A percentile compares a stretch with the other conserved stretches of the same genome.
These are phyloP conservation scores for Axea sp. DNA, from an alignment of 2,888 invertebrate species.

Conservation along the genomic window DNA sequence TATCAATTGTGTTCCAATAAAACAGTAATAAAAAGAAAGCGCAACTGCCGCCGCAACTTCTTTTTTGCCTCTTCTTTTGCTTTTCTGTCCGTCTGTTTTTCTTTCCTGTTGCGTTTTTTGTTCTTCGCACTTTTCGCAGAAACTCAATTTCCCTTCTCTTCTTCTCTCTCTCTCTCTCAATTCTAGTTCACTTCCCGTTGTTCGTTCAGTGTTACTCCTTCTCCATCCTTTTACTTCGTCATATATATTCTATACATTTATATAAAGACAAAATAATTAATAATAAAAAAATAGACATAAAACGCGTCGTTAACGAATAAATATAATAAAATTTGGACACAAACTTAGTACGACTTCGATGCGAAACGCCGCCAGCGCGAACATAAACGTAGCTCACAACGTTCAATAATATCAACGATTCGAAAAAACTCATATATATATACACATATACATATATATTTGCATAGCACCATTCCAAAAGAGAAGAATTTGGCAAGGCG, in stretches of 20 bases:
- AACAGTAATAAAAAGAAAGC: constrained; percentile 58
- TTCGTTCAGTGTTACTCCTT: constrained; percentile 50
- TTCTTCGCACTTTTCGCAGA: constrained; percentile 39
- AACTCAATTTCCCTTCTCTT: constrained; percentile 25
- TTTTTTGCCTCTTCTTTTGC: constrained; percentile 34
- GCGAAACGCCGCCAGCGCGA: constrained; percentile 58
- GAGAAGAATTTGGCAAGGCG: constrained; percentile 49
- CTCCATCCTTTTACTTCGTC: constrained; percentile 37
- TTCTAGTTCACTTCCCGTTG: constrained; percentile 12
- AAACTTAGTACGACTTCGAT: constrained; percentile 65
- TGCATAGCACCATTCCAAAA: constrained; percentile 57
- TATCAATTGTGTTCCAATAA: constrained; percentile 54
- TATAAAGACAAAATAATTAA: constrained; percentile 59
- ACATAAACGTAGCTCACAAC: constrained; percentile 46
- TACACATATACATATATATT: constrained; percentile 11
- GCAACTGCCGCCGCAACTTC: constrained; percentile 57
- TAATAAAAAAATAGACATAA: constrained; percentile 61
- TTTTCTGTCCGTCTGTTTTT: constrained; percentile 8
- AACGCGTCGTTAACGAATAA: constrained; percentile 69
- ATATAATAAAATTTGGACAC: constrained; percentile 74
- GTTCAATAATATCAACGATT: constrained; percentile 48
- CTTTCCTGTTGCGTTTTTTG: constrained; percentile 28
- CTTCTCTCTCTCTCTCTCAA: too few relatives aligned
- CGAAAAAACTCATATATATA: constrained; percentile 40
- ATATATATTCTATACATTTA: constrained; percentile 61